Percentiles rank a stretch among this genome's conserved stretches.
phyloP scores from a whole-genome alignment of 2,888 invertebrate genomes.

The Limenitis camilla region DNA sequence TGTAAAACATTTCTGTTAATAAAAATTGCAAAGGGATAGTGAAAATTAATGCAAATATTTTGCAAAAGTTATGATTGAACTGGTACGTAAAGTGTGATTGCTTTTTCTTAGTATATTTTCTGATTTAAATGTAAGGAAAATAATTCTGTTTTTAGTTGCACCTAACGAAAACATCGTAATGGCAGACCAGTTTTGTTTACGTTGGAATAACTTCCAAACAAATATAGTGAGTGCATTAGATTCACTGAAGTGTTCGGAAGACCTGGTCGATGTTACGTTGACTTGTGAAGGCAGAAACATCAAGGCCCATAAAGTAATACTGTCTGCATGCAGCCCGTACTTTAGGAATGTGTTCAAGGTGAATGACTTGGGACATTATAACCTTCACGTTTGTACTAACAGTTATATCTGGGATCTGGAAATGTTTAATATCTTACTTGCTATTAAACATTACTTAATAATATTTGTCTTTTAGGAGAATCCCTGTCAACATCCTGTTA shows the following conservation, averaged over 20 bases:
- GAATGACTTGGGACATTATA: constrained; percentile 69
- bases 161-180: constrained; percentile 50
- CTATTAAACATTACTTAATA: not conserved
- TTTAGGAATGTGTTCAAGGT: constrained; percentile 84
- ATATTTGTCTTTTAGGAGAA: constrained; percentile 72
- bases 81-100: constrained; percentile 17
- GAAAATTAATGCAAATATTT: constrained; percentile 23
- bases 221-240: constrained; percentile 81
- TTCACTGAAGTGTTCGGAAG: constrained; percentile 79
- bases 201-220: constrained; percentile 83
- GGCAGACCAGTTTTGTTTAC: constrained; percentile 82
- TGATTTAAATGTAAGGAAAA: constrained; percentile 19
- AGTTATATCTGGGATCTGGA: constrained; percentile 14
- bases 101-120: constrained; percentile 2
- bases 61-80: constrained; percentile 23
- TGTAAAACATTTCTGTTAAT: constrained; percentile 20
- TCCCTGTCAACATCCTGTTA: constrained; percentile 82
- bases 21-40: constrained; percentile 19
- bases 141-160: constrained; percentile 37
- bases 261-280: constrained; percentile 82
- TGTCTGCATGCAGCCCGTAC: constrained; percentile 84
- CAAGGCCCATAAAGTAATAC: constrained; percentile 83
- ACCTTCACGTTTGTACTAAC: constrained; percentile 53
- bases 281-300: constrained; percentile 82
- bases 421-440: not conserved